These are phyloP conservation scores for Drosophila ochracea DNA, from an alignment of 2,888 invertebrate genomes.

Conservation along the genomic window DNA sequence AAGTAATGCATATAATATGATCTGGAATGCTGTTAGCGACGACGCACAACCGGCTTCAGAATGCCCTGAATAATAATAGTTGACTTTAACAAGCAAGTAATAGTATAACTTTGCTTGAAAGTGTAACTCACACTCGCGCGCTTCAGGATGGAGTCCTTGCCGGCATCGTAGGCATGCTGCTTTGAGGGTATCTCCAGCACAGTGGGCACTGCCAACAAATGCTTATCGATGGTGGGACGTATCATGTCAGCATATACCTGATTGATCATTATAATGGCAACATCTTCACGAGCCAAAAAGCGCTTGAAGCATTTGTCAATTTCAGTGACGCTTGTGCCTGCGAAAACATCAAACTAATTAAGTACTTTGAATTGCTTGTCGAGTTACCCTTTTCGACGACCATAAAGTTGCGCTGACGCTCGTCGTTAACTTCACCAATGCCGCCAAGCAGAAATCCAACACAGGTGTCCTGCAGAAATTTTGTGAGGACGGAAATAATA, in stretches of 20 bases:
- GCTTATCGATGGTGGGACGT: conserved; percentile 56
- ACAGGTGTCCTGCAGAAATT: conserved; percentile 58
- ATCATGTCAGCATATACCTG: conserved; percentile 65
- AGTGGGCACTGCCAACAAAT: conserved; percentile 55
- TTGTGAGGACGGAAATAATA: neutral
- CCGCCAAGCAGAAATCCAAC: conserved; percentile 70
- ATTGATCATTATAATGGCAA: conserved; percentile 66
- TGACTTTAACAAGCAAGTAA: neutral
- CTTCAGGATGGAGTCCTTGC: conserved; percentile 66
- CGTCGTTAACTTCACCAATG: conserved; percentile 60
- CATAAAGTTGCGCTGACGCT: conserved; percentile 60
- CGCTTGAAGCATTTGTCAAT: conserved; percentile 57
- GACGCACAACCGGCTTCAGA: conserved; percentile 40
- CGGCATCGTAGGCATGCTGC: conserved; percentile 58
- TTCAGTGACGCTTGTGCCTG: conserved; percentile 45
- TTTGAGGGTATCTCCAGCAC: conserved; percentile 71
- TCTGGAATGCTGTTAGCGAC: conserved; percentile 17
- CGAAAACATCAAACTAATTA: neutral
- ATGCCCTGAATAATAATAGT: conserved; percentile 42
- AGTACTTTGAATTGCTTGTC: neutral
- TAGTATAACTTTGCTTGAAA: neutral
- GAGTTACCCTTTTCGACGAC: conserved; percentile 60
- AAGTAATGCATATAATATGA: conserved; percentile 23
- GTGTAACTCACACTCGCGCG: conserved; percentile 52
- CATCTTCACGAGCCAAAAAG: conserved; percentile 56